Conservation (phyloP, 2,113 vertebrate species). For the Nematolebias whitei region DNA sequence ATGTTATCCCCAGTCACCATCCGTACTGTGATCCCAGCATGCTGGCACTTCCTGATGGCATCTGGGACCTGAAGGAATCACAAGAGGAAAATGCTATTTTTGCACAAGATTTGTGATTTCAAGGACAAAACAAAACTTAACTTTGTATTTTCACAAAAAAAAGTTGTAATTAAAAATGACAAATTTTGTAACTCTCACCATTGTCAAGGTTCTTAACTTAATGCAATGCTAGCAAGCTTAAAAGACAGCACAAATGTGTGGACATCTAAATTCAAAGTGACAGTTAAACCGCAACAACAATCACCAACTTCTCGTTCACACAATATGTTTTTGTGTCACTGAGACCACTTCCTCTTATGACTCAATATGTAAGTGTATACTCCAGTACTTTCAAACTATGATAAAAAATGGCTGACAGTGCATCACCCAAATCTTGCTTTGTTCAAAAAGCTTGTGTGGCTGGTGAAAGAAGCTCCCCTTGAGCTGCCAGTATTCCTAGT, state of each 20-base stretch:
- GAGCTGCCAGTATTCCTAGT: conserved; percentile 2
- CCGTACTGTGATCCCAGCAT: conserved; percentile 96
- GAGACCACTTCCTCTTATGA: background rate
- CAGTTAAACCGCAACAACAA: background rate
- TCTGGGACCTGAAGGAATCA: conserved; percentile 88
- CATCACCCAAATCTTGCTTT: conserved; percentile 12
- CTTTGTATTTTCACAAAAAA: too few relatives aligned
- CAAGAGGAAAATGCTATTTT: conserved; percentile 6
- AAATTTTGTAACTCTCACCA: background rate
- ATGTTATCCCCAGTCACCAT: conserved; percentile 99
- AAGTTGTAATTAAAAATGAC: too few relatives aligned
- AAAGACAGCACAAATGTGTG: background rate
- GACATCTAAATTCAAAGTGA: conserved; percentile 13
- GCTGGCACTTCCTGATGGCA: conserved; percentile 95
- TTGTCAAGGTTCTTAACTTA: background rate
- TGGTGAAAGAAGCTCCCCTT: background rate
- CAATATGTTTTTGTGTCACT: background rate
- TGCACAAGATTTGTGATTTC: conserved; percentile 1
- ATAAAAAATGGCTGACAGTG: conserved; percentile 16
- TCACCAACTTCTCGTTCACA: background rate
- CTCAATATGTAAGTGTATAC: background rate
- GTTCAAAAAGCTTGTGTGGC: background rate
- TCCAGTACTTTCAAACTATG: background rate
- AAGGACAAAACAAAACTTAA: background rate
- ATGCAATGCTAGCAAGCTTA: background rate